Evolutionary conservation across 2,113 vertebrate species (phyloP).

Genomic region (Hylia prasina): DNA sequence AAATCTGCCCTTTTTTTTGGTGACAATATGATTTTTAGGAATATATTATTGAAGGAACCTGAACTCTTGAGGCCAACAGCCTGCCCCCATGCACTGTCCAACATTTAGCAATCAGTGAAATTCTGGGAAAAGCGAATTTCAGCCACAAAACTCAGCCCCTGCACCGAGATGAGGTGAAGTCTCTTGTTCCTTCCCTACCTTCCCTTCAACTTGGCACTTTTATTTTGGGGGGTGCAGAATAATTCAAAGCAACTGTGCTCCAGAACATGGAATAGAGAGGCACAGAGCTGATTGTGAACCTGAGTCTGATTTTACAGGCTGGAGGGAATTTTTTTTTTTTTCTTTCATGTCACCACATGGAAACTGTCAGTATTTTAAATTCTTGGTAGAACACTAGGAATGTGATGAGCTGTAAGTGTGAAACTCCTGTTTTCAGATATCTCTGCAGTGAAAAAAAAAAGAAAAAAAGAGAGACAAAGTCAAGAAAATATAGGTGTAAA

Average conservation of each 20-base stretch:
- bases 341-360: not conserved
- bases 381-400: not conserved
- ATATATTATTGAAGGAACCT: not conserved
- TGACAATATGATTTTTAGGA: not conserved
- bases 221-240: not conserved
- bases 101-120: not conserved
- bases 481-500: not conserved
- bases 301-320: not conserved
- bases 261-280: not conserved
- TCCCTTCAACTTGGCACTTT: not conserved
- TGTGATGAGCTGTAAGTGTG: not conserved
- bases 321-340: not conserved
- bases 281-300: not conserved
- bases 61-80: not conserved
- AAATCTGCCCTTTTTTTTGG: not conserved
- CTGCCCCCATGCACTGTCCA: not conserved
- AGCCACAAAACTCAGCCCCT: not conserved
- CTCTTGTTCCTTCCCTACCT: not conserved
- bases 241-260: not conserved
- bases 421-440: not conserved
- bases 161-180: not conserved
- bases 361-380: not conserved
- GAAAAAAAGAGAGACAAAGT: not conserved
- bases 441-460: not conserved
- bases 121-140: not conserved